Conservation (phyloP, 2,797 vertebrate genomes). For the Schizothorax lantsangensis region DNA sequence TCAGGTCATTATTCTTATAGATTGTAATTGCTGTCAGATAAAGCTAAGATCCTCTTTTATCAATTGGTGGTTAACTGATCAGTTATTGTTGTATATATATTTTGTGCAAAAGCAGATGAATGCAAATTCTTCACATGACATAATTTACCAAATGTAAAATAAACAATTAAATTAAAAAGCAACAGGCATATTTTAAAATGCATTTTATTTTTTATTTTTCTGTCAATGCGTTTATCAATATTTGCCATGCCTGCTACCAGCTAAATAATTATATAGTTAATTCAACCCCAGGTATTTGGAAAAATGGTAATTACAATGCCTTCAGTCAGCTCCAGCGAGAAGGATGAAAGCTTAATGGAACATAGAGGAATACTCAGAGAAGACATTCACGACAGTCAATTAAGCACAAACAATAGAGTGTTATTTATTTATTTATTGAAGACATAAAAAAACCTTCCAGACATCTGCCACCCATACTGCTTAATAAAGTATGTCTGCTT, state of each 20-base stretch:
- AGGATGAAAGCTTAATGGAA: conserved; percentile 35
- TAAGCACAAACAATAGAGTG: conserved; percentile 26
- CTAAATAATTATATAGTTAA: conserved; percentile 35
- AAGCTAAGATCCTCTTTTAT: background rate
- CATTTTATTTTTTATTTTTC: background rate
- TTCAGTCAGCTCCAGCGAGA: conserved; percentile 26
- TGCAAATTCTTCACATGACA: background rate
- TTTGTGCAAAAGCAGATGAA: background rate
- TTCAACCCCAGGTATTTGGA: conserved; percentile 26
- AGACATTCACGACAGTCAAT: conserved; percentile 44
- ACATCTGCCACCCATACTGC: conserved; percentile 47
- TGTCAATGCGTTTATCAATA: background rate
- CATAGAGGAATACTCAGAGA: conserved; percentile 28
- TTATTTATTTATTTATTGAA: conserved; percentile 34
- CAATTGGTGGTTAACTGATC: background rate
- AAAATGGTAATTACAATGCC: conserved; percentile 19
- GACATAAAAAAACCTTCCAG: conserved; percentile 40
- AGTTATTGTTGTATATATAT: background rate
- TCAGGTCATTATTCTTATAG: background rate
- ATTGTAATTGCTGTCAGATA: background rate
- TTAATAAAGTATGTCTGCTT: conserved; percentile 34
- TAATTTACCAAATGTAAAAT: background rate
- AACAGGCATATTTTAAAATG: background rate
- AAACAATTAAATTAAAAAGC: background rate
- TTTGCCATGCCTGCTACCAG: background rate